A percentile compares a stretch with the other conserved stretches of the same genome.
Evolutionary conservation across 2,113 vertebrate genomes (phyloP).

Genomic region (Acanthisitta chloris): DNA sequence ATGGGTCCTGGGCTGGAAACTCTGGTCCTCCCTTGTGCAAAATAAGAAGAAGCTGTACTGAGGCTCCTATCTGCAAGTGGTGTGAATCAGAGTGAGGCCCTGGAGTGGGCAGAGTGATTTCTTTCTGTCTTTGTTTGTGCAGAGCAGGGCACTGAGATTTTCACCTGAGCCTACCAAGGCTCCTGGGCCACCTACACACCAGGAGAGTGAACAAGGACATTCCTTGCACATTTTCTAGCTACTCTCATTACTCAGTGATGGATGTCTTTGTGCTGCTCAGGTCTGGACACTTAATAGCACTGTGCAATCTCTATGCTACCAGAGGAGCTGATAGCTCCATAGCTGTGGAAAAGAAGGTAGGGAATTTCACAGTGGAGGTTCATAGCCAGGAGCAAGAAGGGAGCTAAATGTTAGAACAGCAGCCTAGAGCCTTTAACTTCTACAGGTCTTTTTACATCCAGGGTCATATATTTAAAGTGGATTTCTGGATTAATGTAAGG

Average conservation of each 20-base stretch:
- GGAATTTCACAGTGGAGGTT: neutral
- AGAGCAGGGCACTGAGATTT: neutral
- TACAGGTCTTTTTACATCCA: neutral
- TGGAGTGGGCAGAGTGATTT: neutral
- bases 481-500: conserved; percentile 41
- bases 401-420: neutral
- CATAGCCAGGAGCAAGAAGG: neutral
- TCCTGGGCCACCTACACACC: neutral
- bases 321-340: neutral
- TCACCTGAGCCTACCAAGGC: neutral
- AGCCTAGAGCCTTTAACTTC: neutral
- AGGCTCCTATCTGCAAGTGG: neutral
- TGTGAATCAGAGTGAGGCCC: neutral
- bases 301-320: neutral
- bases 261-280: neutral
- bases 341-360: neutral
- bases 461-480: neutral
- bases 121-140: neutral
- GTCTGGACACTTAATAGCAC: neutral
- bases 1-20: neutral
- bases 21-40: neutral
- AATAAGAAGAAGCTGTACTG: neutral
- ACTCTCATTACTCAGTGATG: fast-evolving
- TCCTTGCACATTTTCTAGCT: neutral
- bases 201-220: neutral